Conservation (phyloP, 2,888 invertebrate species). For the Dexiosoma caninum region DNA sequence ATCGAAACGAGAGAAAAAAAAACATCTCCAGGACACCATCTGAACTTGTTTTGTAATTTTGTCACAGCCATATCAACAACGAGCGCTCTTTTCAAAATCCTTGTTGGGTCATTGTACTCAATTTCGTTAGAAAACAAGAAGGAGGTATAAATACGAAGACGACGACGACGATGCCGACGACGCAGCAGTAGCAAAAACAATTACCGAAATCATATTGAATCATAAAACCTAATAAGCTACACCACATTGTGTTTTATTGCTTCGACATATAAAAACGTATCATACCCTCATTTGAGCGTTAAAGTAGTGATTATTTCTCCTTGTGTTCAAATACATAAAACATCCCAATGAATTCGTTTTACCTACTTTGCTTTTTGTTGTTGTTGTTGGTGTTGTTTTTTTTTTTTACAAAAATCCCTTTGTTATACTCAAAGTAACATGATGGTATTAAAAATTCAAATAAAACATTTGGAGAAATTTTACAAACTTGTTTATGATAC, state of each 20-base stretch:
- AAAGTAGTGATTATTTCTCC: not conserved
- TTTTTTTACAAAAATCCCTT: too few relatives aligned
- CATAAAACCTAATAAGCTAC: slow-evolving; percentile 21
- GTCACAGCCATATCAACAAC: not conserved
- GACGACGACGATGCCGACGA: too few relatives aligned
- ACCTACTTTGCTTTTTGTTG: too few relatives aligned
- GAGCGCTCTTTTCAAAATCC: not conserved
- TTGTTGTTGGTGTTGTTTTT: too few relatives aligned
- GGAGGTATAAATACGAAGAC: not conserved
- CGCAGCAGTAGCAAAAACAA: not conserved
- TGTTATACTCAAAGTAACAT: not conserved
- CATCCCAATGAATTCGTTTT: not conserved
- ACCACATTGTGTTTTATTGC: not conserved
- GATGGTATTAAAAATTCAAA: not conserved
- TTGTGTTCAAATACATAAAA: not conserved
- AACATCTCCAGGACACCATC: not conserved
- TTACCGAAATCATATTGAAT: slow-evolving; percentile 15
- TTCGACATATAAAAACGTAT: not conserved
- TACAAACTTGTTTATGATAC: too few relatives aligned
- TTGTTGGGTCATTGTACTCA: not conserved
- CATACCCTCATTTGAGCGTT: not conserved
- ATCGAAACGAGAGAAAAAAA: not conserved
- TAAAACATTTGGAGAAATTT: too few relatives aligned
- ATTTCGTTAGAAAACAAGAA: not conserved
- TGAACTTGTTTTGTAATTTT: not conserved